Base-by-base conservation (phyloP, 2,888 invertebrate genomes). In the Polymixis flavicincta region DNA sequence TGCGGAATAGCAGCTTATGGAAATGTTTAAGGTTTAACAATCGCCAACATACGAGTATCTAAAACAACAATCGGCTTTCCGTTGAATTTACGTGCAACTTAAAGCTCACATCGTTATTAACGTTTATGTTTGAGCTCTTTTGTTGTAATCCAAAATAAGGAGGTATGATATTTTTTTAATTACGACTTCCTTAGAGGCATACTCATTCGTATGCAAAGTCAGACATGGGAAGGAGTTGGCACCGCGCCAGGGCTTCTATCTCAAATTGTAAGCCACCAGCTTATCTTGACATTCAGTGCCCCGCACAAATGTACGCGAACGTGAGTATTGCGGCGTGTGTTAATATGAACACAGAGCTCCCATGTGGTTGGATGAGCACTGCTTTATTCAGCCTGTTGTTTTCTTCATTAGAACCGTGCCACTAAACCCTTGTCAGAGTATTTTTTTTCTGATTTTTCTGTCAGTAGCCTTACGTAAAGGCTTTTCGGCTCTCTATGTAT, bases 191-290 rank as follows among this genome's bases (percentile, higher is more conserved):
- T 78, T 75, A 82, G 22, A 80, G 79, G 69, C 74, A 65, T 67
- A 78, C 80, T 81, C 86, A 86, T 87, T 78, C 88, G 80, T 80
- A 88, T 86, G 88, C 87, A 89, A 90, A 92, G 87, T 89, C 85
- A 90, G 89, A 88, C 89, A 87, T 87, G 87, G 90, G 88, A 90
- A 91, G 92, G 90, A 91, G 80, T 85, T 95, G 95, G 95, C 93
- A 78, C 37, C 37, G 74, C 55, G 94, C 95, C 95, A 95, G 87
- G 84, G 82, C 86, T 84, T 89, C 89, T 89, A 92, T 93, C 90
- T 91, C 88, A 85, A 90, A 92, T 91, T 92, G 91, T 80, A 89
- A 92, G 90, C 89, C 88, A 80, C 94, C 94, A 93, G 86, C 85
- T 81, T 91, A 89, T 77, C 69, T 74, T 87, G 94, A 90, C 87